Evolutionary conservation across 2,888 invertebrate genomes (phyloP).

Genomic region (Prosopocoilus inquinatus): DNA sequence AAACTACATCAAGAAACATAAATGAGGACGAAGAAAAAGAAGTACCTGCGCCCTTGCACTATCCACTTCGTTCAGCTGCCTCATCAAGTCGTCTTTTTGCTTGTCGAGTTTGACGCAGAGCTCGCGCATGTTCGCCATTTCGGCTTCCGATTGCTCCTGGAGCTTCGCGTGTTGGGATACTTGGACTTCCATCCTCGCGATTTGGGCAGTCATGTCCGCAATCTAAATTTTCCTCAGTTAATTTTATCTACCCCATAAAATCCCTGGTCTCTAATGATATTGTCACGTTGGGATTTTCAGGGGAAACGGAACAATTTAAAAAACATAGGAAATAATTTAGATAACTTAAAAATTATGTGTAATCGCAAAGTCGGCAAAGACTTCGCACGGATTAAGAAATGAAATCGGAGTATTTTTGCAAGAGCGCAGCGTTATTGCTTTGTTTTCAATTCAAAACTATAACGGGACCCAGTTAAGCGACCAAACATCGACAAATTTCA

Average conservation of each 20-base stretch:
- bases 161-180: slow-evolving; percentile 60
- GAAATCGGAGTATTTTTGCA: no score
- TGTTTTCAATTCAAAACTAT: no score
- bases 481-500: no score
- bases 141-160: slow-evolving; percentile 60
- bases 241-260: no score
- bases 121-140: slow-evolving; percentile 59
- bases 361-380: no score
- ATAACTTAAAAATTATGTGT: no score
- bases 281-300: no score
- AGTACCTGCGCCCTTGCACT: slow-evolving; percentile 48
- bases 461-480: no score
- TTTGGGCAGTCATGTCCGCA: slow-evolving; percentile 47
- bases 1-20: background rate
- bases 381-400: no score
- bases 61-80: slow-evolving; percentile 56
- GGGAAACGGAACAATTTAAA: no score
- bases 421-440: no score
- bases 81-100: slow-evolving; percentile 63
- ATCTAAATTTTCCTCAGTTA: slow-evolving; percentile 44
- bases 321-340: no score
- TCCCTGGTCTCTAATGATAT: background rate
- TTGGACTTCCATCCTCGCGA: slow-evolving; percentile 65
- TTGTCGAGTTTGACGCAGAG: slow-evolving; percentile 64
- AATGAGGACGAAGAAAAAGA: background rate